phyloP scores from a whole-genome alignment of 2,888 invertebrate species.

The Andrena minutula region DNA sequence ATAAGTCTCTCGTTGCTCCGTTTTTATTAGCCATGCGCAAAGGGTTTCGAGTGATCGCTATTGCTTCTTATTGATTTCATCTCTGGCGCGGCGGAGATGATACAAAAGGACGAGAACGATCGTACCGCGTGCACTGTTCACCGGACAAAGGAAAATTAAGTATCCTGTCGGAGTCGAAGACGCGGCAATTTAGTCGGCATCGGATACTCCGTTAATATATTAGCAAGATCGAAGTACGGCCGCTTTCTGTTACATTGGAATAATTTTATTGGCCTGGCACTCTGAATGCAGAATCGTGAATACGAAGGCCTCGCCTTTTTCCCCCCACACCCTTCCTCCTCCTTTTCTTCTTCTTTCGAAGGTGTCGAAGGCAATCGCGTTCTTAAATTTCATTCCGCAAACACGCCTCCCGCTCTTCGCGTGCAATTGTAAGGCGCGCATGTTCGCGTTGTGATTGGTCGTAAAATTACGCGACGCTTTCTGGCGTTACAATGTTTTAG shows the following conservation, averaged over 20 bases:
- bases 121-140: slow-evolving; percentile 47
- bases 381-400: slow-evolving; percentile 74
- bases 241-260: slow-evolving; percentile 30
- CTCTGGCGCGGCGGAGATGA: slow-evolving; percentile 50
- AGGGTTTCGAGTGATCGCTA: slow-evolving; percentile 57
- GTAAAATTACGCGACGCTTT: slow-evolving; percentile 43
- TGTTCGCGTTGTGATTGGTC: slow-evolving; percentile 23
- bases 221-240: slow-evolving; percentile 70
- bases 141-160: slow-evolving; percentile 76
- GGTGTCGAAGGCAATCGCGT: slow-evolving; percentile 79
- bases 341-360: background rate
- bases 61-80: slow-evolving; percentile 65
- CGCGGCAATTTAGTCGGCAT: slow-evolving; percentile 77
- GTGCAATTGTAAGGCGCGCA: slow-evolving; percentile 19
- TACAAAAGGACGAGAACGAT: slow-evolving; percentile 49
- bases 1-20: slow-evolving; percentile 38
- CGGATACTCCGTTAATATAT: slow-evolving; percentile 77
- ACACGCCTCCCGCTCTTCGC: slow-evolving; percentile 19
- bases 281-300: slow-evolving; percentile 31
- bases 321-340: background rate
- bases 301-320: slow-evolving; percentile 10
- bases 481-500: slow-evolving; percentile 31
- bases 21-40: slow-evolving; percentile 40
- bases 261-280: slow-evolving; percentile 32
- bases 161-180: slow-evolving; percentile 67